These are phyloP conservation scores for Eilema caniola DNA, from an alignment of 2,888 invertebrate species.

Conservation along the genomic window DNA sequence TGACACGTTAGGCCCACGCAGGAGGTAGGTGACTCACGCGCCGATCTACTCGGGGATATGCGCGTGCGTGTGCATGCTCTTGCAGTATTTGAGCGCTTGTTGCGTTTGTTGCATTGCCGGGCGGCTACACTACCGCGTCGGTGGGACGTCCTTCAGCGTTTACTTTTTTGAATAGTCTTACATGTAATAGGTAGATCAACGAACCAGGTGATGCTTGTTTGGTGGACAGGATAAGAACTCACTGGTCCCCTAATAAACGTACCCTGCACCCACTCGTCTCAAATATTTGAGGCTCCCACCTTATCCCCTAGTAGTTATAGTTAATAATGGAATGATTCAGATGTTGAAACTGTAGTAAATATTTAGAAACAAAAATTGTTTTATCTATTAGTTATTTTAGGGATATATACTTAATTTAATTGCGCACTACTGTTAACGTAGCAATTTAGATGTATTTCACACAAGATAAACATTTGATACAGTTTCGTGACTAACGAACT, in stretches of 20 bases:
- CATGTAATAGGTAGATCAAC: too few species aligned
- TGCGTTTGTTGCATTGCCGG: conserved; percentile 17
- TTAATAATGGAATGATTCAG: not conserved
- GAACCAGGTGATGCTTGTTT: not conserved
- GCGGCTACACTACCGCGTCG: conserved; percentile 11
- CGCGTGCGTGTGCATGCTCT: not conserved
- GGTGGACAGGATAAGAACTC: too few species aligned
- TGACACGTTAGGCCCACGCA: conserved; percentile 18
- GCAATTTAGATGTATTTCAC: too few species aligned
- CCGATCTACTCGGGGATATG: not conserved
- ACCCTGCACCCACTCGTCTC: too few species aligned
- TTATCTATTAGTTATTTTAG: too few species aligned
- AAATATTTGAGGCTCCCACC: too few species aligned
- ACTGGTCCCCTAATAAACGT: too few species aligned
- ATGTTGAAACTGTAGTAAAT: not conserved
- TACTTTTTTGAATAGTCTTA: conserved; percentile 16
- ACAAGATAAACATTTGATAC: not conserved
- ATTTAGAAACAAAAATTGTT: too few species aligned
- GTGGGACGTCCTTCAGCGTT: not conserved
- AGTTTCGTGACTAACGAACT: conserved; percentile 1
- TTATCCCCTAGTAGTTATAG: too few species aligned
- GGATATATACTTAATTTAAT: too few species aligned
- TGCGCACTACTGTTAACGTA: too few species aligned
- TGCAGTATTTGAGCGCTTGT: not conserved
- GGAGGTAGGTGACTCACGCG: conserved; percentile 26